Conservation (phyloP, 2,888 invertebrate genomes). For the Trichogramma dendrolimi region DNA sequence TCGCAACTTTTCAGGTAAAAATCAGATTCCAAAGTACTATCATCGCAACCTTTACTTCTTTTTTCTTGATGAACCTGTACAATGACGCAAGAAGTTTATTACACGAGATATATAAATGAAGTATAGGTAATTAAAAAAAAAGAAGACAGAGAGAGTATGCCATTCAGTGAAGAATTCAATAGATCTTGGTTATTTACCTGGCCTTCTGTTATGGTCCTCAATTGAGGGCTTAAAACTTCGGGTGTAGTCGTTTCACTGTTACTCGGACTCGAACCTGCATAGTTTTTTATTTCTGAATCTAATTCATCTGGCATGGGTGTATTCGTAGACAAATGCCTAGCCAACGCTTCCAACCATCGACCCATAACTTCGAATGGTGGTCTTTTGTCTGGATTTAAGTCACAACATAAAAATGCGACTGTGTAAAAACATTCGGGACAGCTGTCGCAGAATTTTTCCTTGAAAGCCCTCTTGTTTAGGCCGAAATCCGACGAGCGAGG, state of each 20-base stretch:
- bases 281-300: conserved; percentile 72
- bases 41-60: conserved; percentile 44
- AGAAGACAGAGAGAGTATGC: background rate
- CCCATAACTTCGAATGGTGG: conserved; percentile 87
- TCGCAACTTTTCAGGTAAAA: conserved; percentile 30
- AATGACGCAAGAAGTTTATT: background rate
- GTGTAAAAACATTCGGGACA: conserved; percentile 86
- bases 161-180: background rate
- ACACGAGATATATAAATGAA: background rate
- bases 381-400: conserved; percentile 84
- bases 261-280: conserved; percentile 59
- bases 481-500: conserved; percentile 91
- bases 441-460: conserved; percentile 76
- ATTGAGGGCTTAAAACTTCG: conserved; percentile 56
- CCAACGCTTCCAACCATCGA: conserved; percentile 80
- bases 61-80: conserved; percentile 44
- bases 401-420: conserved; percentile 85
- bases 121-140: background rate
- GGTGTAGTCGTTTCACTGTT: conserved; percentile 62
- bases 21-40: conserved; percentile 49
- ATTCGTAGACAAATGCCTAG: conserved; percentile 66
- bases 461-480: conserved; percentile 79
- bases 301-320: conserved; percentile 64
- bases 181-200: conserved; percentile 33
- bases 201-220: conserved; percentile 58